Conservation (phyloP, 2,797 vertebrate genomes). For the Cyprinodon diabolis region DNA sequence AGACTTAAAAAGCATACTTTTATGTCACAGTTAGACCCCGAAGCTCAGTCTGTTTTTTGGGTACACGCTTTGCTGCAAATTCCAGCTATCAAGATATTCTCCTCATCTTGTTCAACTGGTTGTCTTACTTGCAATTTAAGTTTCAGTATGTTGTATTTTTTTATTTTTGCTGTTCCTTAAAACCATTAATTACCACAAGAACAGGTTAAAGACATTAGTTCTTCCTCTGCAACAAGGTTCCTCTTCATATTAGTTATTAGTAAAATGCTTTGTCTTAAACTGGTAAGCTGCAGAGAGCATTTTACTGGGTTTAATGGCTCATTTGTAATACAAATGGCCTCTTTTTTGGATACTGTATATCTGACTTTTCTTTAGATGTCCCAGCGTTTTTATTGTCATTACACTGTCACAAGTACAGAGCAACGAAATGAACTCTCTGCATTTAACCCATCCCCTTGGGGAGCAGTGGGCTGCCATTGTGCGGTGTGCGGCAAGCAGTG, state of each 20-base stretch:
- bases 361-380: not conserved
- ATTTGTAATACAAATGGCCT: not conserved
- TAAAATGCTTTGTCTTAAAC: not conserved
- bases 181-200: not conserved
- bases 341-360: not conserved
- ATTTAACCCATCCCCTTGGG: no score
- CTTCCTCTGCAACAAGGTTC: not conserved
- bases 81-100: not conserved
- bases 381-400: no score
- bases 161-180: not conserved
- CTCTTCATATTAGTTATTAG: not conserved
- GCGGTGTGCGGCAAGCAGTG: no score
- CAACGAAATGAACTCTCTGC: no score
- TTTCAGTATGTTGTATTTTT: not conserved
- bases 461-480: no score
- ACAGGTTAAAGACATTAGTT: not conserved
- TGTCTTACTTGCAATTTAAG: no score
- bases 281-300: slow-evolving; percentile 2
- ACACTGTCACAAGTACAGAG: no score
- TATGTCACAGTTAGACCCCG: not conserved
- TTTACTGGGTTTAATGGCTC: not conserved
- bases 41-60: not conserved
- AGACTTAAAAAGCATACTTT: not conserved
- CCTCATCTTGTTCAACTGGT: not conserved
- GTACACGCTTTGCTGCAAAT: not conserved